Percentiles rank a stretch among this genome's conserved stretches.
Conservation (phyloP, 37 sponge, comb jelly and placozoan genomes). For the Cliona cf. orientalis region DNA sequence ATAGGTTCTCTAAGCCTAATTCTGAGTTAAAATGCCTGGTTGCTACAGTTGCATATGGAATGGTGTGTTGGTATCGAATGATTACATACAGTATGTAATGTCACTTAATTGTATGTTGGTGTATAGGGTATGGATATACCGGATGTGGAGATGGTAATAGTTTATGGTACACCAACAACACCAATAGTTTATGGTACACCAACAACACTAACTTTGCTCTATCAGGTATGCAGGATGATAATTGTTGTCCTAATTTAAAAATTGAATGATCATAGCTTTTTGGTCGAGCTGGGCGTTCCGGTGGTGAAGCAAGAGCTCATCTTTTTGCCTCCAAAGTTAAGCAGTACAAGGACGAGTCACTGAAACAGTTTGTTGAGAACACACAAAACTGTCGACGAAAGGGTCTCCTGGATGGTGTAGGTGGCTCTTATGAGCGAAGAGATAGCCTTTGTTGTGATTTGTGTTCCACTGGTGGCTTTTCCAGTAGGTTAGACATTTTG, state of each 20-base stretch:
- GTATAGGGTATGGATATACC: slow-evolving; percentile 19
- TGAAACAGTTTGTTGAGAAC: not conserved
- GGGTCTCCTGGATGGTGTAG: no score
- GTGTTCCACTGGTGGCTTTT: not conserved
- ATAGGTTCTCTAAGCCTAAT: not conserved
- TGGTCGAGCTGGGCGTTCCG: slow-evolving; percentile 23
- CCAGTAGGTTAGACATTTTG: no score
- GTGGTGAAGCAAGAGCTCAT: slow-evolving; percentile 5
- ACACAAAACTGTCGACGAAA: no score
- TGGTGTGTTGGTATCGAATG: not conserved
- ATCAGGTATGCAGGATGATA: slow-evolving; percentile 11
- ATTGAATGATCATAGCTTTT: no score
- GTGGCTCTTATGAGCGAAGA: no score
- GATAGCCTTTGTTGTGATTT: slow-evolving; percentile 4
- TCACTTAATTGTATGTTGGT: no score
- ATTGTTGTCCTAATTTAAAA: no score
- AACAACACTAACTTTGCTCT: not conserved
- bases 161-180: no score
- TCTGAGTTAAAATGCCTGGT: slow-evolving; percentile 3
- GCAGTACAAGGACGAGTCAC: not conserved
- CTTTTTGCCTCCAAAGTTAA: not conserved
- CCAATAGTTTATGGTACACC: no score
- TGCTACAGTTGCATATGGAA: slow-evolving; percentile 13
- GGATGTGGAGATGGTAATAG: slow-evolving; percentile 3
- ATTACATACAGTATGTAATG: no score